These are phyloP conservation scores for Synanthedon andrenaeformis DNA, from an alignment of 2,888 invertebrate genomes.

Conservation along the genomic window DNA sequence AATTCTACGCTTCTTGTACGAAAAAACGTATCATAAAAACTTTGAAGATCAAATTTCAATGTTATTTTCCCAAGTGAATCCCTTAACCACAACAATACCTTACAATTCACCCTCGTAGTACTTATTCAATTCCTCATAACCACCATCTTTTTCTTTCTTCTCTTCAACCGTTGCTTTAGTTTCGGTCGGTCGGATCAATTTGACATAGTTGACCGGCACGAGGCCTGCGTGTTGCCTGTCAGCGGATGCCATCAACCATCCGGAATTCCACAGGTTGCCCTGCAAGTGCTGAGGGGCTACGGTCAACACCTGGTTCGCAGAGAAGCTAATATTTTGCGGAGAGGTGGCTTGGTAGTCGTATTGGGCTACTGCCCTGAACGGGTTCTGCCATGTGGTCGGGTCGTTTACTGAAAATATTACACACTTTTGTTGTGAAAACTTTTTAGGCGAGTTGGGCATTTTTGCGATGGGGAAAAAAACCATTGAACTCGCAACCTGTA, in stretches of 20 bases:
- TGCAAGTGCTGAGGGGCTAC: slow-evolving; percentile 90
- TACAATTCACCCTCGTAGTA: slow-evolving; percentile 24
- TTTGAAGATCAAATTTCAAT: no score
- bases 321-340: slow-evolving; percentile 82
- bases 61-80: no score
- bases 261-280: slow-evolving; percentile 74
- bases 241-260: slow-evolving; percentile 75
- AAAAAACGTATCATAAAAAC: no score
- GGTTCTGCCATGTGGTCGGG: slow-evolving; percentile 77
- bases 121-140: slow-evolving; percentile 18
- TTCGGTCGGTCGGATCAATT: slow-evolving; percentile 33
- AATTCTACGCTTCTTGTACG: no score
- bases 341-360: slow-evolving; percentile 81
- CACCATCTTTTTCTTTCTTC: slow-evolving; percentile 4
- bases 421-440: background rate
- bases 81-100: background rate
- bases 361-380: slow-evolving; percentile 75
- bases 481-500: no score
- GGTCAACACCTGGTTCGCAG: slow-evolving; percentile 79
- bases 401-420: slow-evolving; percentile 63
- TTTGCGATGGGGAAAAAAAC: no score
- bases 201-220: slow-evolving; percentile 74
- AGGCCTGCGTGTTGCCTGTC: slow-evolving; percentile 72
- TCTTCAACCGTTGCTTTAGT: background rate
- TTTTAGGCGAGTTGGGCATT: no score